Conservation (phyloP, 2,113 vertebrate genomes). For the Baryphthengus martii region DNA sequence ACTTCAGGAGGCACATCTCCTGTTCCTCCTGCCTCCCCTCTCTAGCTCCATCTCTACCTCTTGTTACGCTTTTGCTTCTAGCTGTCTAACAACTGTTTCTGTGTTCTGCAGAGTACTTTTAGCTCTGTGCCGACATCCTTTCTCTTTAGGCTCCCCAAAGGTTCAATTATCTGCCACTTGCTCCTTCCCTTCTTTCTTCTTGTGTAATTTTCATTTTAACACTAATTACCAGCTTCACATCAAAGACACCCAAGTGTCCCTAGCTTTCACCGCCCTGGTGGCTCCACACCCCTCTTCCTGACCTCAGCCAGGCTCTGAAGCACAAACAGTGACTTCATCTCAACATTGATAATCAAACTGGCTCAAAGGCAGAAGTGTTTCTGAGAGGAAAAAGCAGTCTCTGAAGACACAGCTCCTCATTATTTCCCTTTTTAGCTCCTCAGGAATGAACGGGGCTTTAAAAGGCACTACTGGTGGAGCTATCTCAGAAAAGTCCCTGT, state of each 20-base stretch:
- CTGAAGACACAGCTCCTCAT: background rate
- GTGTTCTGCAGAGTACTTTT: constrained; percentile 1
- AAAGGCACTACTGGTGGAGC: background rate
- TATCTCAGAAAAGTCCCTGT: background rate
- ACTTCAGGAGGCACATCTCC: fast-evolving
- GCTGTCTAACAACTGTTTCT: background rate
- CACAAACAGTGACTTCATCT: background rate
- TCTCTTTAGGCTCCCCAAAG: background rate
- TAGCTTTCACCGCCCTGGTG: background rate
- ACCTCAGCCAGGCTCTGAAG: background rate
- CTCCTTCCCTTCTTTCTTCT: background rate
- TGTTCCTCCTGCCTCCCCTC: background rate
- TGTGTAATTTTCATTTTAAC: background rate
- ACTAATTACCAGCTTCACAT: background rate
- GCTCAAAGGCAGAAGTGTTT: background rate
- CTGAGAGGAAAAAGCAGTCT: background rate
- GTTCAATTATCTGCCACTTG: constrained; percentile 25
- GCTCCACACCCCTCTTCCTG: background rate
- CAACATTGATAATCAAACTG: background rate
- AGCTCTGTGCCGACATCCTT: constrained; percentile 3
- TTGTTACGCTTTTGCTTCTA: background rate
- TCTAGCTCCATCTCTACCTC: background rate
- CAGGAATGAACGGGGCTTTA: background rate
- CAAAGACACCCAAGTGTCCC: background rate
- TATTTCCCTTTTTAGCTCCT: background rate